These are phyloP conservation scores for Urechis unicinctus DNA, from an alignment of 2,888 invertebrate genomes.

Conservation along the genomic window DNA sequence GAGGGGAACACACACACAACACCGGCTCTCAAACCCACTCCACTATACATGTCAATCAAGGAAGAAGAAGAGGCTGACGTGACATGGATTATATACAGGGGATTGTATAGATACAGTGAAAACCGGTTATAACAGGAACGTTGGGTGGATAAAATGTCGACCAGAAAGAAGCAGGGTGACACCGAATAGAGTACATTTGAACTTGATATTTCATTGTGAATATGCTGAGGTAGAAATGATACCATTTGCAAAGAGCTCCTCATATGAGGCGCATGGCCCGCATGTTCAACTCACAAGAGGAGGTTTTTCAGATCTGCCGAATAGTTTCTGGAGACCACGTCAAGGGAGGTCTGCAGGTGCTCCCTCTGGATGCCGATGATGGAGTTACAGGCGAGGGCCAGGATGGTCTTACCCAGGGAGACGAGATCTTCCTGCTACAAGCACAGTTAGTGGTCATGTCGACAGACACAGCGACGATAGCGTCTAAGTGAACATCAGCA, in stretches of 20 bases:
- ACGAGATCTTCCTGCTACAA: constrained; percentile 83
- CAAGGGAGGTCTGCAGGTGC: constrained; percentile 80
- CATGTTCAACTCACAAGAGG: constrained; percentile 63
- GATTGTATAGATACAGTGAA: background rate
- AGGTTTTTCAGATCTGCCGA: constrained; percentile 90
- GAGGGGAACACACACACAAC: constrained; percentile 2
- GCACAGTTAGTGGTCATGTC: background rate
- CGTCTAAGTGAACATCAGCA: too few species aligned
- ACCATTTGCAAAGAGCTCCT: too few species aligned
- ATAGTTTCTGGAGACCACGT: constrained; percentile 81
- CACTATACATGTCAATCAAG: too few species aligned
- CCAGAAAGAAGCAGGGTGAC: too few species aligned
- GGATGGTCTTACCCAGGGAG: constrained; percentile 80
- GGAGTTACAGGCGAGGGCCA: constrained; percentile 89
- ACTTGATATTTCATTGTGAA: too few species aligned
- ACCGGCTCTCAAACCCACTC: too few species aligned
- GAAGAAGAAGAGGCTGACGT: too few species aligned
- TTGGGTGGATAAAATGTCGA: too few species aligned
- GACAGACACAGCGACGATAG: too few species aligned
- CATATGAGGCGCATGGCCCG: background rate
- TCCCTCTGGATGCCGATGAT: constrained; percentile 79
- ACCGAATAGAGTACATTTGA: too few species aligned
- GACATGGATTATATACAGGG: background rate
- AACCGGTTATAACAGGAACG: too few species aligned
- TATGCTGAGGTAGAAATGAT: too few species aligned